A percentile compares a stretch with the other conserved stretches of the same genome.
Evolutionary conservation across 2,888 invertebrate species (phyloP).

Genomic region (Phorcus lineatus): DNA sequence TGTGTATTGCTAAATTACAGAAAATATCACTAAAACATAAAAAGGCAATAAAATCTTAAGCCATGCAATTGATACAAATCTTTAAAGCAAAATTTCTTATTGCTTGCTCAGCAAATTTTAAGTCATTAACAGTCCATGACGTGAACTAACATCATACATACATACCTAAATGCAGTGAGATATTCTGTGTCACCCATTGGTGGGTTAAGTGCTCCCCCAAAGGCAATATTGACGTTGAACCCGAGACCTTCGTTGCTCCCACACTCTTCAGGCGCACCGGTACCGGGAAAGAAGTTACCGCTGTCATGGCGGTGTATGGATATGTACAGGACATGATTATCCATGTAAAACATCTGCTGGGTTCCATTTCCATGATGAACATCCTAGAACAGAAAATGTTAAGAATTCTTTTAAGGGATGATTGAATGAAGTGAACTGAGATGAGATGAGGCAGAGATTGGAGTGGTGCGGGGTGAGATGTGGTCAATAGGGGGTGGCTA

Average conservation of each 20-base stretch:
- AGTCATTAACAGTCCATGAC: no score
- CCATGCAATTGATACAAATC: no score
- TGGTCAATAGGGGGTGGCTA: no score
- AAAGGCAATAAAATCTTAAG: no score
- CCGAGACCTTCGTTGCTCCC: constrained; percentile 92
- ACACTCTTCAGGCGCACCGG: constrained; percentile 94
- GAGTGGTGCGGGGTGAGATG: no score
- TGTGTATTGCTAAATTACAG: no score
- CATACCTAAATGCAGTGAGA: constrained; percentile 89
- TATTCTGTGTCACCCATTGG: constrained; percentile 96
- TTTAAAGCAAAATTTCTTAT: no score
- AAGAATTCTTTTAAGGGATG: no score
- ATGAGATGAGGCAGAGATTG: no score
- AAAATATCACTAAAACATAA: no score
- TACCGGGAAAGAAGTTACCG: constrained; percentile 99
- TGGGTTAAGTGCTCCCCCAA: constrained; percentile 91
- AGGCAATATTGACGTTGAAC: constrained; percentile 96
- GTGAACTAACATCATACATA: background rate
- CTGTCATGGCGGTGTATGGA: constrained; percentile 99
- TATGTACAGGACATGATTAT: constrained; percentile 94
- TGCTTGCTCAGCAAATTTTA: no score
- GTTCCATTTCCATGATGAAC: constrained; percentile 99
- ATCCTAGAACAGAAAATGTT: constrained; percentile 80
- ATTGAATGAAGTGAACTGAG: no score
- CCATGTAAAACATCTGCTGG: constrained; percentile 97